Evolutionary conservation across 2,113 vertebrate genomes (phyloP).

Genomic region (Vulpes lagopus): DNA sequence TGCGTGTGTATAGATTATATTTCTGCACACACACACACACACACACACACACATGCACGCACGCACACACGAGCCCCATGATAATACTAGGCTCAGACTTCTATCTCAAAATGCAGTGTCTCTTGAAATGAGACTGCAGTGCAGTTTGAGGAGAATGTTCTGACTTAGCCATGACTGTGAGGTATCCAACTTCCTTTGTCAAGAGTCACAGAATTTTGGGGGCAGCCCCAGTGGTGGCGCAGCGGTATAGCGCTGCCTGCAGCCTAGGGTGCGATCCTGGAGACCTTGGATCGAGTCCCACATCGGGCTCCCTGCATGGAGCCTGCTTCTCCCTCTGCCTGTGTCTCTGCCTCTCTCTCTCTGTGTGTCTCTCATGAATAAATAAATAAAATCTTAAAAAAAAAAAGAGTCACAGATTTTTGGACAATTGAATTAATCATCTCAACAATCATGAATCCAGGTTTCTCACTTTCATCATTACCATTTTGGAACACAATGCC

Average conservation of each 20-base stretch:
- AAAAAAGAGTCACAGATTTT: background rate
- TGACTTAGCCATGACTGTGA: background rate
- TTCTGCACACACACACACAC: background rate
- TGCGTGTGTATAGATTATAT: background rate
- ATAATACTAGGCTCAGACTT: background rate
- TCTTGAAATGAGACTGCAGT: background rate
- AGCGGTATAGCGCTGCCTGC: no score
- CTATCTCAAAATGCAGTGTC: background rate
- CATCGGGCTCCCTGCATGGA: no score
- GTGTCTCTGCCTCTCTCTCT: no score
- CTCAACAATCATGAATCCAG: background rate
- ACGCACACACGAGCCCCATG: background rate
- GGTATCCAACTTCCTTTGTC: background rate
- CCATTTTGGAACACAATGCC: background rate
- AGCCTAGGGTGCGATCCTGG: no score
- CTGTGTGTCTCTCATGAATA: no score
- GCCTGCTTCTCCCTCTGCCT: no score
- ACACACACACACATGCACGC: background rate
- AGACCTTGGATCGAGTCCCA: no score
- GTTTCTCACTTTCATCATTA: background rate
- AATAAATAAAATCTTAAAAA: no score
- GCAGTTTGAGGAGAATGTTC: background rate
- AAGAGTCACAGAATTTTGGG: background rate
- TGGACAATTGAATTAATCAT: background rate
- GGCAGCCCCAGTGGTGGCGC: no score